Evolutionary conservation across 2,113 vertebrate species (phyloP).

Genomic region (Crotalus helleri): DNA sequence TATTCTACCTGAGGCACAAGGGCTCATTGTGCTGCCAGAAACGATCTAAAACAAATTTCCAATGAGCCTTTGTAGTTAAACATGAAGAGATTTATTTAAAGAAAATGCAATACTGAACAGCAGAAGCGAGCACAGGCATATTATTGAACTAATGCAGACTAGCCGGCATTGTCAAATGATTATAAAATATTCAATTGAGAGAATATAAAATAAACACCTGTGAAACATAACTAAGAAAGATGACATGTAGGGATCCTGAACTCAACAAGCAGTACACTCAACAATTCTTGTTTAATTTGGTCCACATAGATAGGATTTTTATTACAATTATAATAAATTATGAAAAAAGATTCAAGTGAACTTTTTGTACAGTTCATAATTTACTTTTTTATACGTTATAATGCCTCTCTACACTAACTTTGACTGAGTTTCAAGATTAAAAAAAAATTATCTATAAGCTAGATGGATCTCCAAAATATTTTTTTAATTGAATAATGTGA

Average conservation of each 20-base stretch:
- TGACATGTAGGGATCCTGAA: constrained; percentile 38
- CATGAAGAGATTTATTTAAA: constrained; percentile 53
- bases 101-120: constrained; percentile 38
- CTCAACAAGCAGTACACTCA: constrained; percentile 12
- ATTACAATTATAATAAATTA: neutral
- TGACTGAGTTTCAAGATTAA: neutral
- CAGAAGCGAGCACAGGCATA: constrained; percentile 35
- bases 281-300: constrained; percentile 11
- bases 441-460: neutral
- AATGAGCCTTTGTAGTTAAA: constrained; percentile 58
- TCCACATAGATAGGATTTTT: neutral
- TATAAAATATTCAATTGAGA: constrained; percentile 50
- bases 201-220: constrained; percentile 53
- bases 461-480: neutral
- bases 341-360: neutral
- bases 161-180: constrained; percentile 35
- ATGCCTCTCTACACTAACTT: neutral
- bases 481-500: neutral
- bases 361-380: neutral
- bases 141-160: constrained; percentile 24
- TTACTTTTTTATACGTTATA: neutral
- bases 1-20: constrained; percentile 55
- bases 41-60: constrained; percentile 62
- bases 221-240: constrained; percentile 30
- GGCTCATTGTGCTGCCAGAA: constrained; percentile 58